A percentile compares a stretch with the other conserved stretches of the same genome.
These are phyloP conservation scores for Ophiothrix spiculata DNA, from an alignment of 35 echinoderm and acorn worm species.

Conservation along the genomic window DNA sequence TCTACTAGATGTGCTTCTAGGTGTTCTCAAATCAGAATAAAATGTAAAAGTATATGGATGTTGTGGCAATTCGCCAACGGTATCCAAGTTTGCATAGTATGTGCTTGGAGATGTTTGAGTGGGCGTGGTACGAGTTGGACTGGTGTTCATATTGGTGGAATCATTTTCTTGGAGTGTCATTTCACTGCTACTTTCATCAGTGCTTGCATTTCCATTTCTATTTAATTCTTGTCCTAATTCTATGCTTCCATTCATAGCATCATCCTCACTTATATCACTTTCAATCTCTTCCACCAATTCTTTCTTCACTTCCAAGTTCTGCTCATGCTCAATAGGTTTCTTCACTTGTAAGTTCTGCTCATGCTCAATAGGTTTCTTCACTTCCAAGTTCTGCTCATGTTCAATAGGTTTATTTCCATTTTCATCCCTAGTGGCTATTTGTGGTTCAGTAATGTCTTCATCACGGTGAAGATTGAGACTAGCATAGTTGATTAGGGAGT, in stretches of 20 bases:
- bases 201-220: not conserved
- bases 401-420: constrained; percentile 20
- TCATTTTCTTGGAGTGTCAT: not conserved
- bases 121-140: not conserved
- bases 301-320: too few species aligned
- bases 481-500: constrained; percentile 21
- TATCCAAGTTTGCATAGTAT: constrained; percentile 93
- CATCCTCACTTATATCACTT: not conserved
- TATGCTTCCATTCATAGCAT: not conserved
- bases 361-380: too few species aligned
- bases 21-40: constrained; percentile 42
- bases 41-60: constrained; percentile 45
- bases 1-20: constrained; percentile 40
- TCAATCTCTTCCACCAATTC: not conserved
- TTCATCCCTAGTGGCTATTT: not conserved
- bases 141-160: not conserved
- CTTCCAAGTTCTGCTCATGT: not conserved
- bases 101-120: constrained; percentile 26
- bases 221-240: not conserved
- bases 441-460: constrained; percentile 3
- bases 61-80: constrained; percentile 67
- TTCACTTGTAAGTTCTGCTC: too few species aligned
- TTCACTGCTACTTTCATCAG: constrained; percentile 1
- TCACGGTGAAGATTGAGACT: constrained; percentile 20
- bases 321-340: too few species aligned